These are phyloP conservation scores for Lasioglossum vierecki DNA, from an alignment of 2,888 invertebrate genomes.

Conservation along the genomic window DNA sequence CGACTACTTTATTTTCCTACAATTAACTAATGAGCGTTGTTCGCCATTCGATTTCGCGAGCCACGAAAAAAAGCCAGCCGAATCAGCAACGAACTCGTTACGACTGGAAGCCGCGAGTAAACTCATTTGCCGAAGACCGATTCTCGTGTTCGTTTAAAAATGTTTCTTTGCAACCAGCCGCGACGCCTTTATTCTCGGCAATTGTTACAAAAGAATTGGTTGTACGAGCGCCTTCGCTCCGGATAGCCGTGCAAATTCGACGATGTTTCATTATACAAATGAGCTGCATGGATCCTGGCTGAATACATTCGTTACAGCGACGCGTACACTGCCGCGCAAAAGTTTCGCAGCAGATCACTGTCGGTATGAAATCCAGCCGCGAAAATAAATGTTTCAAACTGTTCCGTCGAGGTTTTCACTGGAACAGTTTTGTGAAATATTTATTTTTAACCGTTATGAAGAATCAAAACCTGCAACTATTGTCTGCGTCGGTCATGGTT, in stretches of 20 bases:
- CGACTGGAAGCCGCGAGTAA: background rate
- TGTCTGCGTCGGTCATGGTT: background rate
- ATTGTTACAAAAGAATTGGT: constrained; percentile 9
- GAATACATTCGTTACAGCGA: background rate
- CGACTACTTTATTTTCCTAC: constrained; percentile 8
- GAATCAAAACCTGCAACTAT: background rate
- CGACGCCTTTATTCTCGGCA: background rate
- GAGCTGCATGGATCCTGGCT: background rate
- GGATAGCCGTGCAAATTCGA: background rate
- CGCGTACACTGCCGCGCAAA: background rate
- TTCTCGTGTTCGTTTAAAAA: background rate
- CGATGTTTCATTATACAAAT: constrained; percentile 7
- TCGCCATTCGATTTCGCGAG: background rate
- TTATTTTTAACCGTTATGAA: background rate
- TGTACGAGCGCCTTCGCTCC: background rate
- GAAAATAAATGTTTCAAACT: background rate
- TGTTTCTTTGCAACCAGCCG: background rate
- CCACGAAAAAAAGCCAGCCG: background rate
- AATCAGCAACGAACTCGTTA: background rate
- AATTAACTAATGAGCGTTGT: constrained; percentile 38
- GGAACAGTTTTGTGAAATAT: background rate
- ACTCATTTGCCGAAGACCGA: background rate
- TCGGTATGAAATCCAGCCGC: background rate
- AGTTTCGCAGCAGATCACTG: background rate
- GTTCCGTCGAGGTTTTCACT: background rate